Evolutionary conservation across 2,797 vertebrate species (phyloP).

Genomic region (Tokudaia muenninki): DNA sequence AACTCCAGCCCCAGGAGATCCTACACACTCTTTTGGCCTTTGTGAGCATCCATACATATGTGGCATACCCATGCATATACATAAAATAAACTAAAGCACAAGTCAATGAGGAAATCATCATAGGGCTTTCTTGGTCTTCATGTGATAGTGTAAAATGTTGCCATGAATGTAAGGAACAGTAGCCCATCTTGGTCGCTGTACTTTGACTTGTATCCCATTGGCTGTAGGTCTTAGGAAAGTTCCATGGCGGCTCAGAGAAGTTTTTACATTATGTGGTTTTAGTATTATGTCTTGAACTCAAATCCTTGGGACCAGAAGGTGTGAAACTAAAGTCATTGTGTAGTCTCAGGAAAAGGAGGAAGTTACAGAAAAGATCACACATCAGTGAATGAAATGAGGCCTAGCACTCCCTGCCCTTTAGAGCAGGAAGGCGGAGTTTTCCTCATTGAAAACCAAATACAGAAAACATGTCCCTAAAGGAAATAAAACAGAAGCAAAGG

Average conservation of each 20-base stretch:
- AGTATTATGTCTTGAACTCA: slow-evolving; percentile 50
- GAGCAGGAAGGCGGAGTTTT: slow-evolving; percentile 28
- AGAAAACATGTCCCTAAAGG: background rate
- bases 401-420: background rate
- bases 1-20: background rate
- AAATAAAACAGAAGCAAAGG: slow-evolving; percentile 20
- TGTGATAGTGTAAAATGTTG: background rate
- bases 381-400: background rate
- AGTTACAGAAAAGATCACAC: background rate
- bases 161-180: background rate
- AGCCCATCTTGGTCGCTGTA: background rate
- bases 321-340: background rate
- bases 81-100: background rate
- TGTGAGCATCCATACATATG: background rate
- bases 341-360: slow-evolving; percentile 32
- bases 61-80: too few relatives aligned
- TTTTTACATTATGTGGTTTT: slow-evolving; percentile 8
- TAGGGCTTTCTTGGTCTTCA: background rate
- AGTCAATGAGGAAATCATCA: background rate
- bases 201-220: background rate
- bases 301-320: slow-evolving; percentile 16
- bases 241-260: background rate
- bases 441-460: slow-evolving; percentile 32
- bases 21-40: background rate
- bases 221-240: background rate